Evolutionary conservation across 2,888 invertebrate species (phyloP), one percentile per base, ranked within the genome.

Genomic region (Acholoe squamosa): DNA sequence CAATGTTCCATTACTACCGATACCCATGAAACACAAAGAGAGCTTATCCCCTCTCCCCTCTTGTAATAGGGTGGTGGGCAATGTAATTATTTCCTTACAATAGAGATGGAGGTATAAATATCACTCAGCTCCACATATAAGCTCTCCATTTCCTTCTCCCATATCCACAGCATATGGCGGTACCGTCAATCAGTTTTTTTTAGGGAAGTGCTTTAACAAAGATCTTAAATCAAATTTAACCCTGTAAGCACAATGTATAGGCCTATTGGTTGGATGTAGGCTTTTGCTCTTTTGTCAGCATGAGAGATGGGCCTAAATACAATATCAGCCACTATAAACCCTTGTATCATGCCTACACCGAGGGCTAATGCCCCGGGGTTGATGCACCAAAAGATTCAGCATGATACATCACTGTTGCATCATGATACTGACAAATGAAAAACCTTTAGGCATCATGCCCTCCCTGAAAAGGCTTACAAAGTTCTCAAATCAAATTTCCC

Each of bases 181-280:
- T 0, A 3, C 61, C 61, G 61, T 61, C 61, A 61, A 61, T 61
- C 61, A 61, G 61, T 7, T 61, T 61, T 61, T 61, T 61, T 61
- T 54, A 10, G n/a, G 43, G 43, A 43, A 43, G 43, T 43, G n/a
- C 61, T 61, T n/a, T 61, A 61, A 61, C 61, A 61, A 61, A 61
- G 61, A 61, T 61, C 61, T 61, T 61, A 61, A 61, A 61, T 61
- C 61, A 61, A 61, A 61, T 61, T 61, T n/a, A n/a, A n/a, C n/a
- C n/a, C n/a, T n/a, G n/a, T n/a, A n/a, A n/a, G n/a, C n/a, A n/a
- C n/a, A n/a, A n/a, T n/a, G n/a, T n/a, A n/a, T n/a, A n/a, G n/a
- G n/a, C n/a, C n/a, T n/a, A n/a, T n/a, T n/a, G n/a, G n/a, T n/a
- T n/a, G n/a, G n/a, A n/a, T n/a, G n/a, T n/a, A n/a, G n/a, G n/a